phyloP scores from a whole-genome alignment of 2,113 vertebrate species.

The Oplegnathus fasciatus region DNA sequence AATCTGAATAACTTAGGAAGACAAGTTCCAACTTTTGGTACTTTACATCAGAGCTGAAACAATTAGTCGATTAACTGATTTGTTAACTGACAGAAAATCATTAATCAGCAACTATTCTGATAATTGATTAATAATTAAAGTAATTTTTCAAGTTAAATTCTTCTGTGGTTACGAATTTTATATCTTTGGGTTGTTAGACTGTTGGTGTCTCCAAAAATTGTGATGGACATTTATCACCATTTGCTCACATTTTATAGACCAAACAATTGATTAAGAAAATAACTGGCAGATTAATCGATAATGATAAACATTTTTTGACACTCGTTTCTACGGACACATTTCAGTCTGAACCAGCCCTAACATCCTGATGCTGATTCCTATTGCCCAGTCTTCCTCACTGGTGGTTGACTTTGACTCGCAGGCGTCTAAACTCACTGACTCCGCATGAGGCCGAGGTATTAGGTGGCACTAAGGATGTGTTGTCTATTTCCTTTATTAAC shows the following conservation, averaged over 20 bases:
- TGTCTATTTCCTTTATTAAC: slow-evolving; percentile 66
- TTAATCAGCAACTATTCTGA: neutral
- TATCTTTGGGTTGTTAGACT: neutral
- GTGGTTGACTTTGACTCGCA: neutral
- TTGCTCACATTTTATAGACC: neutral
- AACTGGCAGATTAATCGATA: neutral
- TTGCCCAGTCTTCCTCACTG: neutral
- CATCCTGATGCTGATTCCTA: neutral
- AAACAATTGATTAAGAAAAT: neutral
- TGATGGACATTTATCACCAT: neutral
- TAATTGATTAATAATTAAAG: neutral
- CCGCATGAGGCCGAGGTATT: slow-evolving; percentile 17
- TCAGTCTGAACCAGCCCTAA: neutral
- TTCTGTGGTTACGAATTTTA: neutral
- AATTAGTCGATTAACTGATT: neutral
- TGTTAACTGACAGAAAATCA: neutral
- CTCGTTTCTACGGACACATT: neutral
- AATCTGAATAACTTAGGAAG: neutral
- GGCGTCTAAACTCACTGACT: slow-evolving; percentile 23
- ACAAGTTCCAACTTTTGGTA: neutral
- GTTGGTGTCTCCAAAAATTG: neutral
- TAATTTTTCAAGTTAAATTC: neutral
- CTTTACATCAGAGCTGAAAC: neutral
- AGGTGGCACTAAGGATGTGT: slow-evolving; percentile 39
- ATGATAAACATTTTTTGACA: neutral